Evolutionary conservation across 1,140 invertebrate species (phyloP).

Genomic region (Coelopa frigida): DNA sequence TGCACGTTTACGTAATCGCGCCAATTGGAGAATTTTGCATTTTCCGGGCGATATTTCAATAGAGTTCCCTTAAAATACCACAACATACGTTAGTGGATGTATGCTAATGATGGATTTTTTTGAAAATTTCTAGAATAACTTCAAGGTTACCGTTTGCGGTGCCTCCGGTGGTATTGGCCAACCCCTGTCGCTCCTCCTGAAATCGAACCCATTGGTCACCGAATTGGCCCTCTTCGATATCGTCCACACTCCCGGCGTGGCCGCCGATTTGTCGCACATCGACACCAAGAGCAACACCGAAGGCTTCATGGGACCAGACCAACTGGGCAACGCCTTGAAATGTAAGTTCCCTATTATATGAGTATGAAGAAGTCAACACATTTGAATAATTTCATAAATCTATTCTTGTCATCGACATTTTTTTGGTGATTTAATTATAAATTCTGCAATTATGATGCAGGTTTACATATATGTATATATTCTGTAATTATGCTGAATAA

Average conservation of each 20-base stretch:
- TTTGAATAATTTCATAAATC: too few species aligned
- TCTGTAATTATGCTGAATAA: too few species aligned
- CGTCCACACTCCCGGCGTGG: conserved; percentile 93
- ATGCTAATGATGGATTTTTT: neutral
- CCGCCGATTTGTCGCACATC: conserved; percentile 96
- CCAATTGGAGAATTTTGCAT: too few species aligned
- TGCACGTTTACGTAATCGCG: conserved; percentile 17
- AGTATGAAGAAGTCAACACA: neutral
- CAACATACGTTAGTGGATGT: too few species aligned
- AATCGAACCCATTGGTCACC: conserved; percentile 76
- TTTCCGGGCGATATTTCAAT: too few species aligned
- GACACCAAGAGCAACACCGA: conserved; percentile 78
- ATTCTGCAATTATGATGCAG: too few species aligned
- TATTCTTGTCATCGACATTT: too few species aligned
- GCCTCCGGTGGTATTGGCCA: conserved; percentile 98
- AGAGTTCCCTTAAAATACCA: too few species aligned
- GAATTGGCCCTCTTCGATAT: conserved; percentile 90
- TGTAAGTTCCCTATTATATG: conserved; percentile 29
- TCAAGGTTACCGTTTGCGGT: conserved; percentile 92
- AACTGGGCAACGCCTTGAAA: conserved; percentile 58
- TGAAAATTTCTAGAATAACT: conserved; percentile 30
- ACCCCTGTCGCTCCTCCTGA: conserved; percentile 91
- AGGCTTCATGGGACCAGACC: conserved; percentile 68
- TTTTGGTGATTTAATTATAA: too few species aligned
- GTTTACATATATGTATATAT: too few species aligned